Evolutionary conservation across 2,888 invertebrate species (phyloP).

Genomic region (Trachelus tabidus): DNA sequence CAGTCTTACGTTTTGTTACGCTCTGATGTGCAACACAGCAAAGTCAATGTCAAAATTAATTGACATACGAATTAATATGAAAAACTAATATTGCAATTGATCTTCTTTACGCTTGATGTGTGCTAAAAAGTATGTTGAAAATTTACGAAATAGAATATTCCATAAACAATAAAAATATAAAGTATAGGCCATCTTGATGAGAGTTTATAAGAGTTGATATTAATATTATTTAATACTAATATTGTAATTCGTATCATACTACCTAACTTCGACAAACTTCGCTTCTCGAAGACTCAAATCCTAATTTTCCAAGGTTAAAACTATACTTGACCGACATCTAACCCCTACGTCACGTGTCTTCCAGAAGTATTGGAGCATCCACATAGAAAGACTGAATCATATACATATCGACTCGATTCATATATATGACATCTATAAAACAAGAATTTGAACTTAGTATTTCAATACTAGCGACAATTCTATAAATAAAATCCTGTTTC

Average conservation of each 20-base stretch:
- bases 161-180: background rate
- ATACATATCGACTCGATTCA: background rate
- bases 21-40: constrained; percentile 25
- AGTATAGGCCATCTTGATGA: background rate
- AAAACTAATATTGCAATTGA: background rate
- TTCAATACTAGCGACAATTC: background rate
- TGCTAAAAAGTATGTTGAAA: background rate
- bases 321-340: background rate
- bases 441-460: background rate
- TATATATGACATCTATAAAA: background rate
- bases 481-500: background rate
- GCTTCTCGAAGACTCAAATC: background rate
- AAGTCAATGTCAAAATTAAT: constrained; percentile 39
- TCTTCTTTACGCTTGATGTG: background rate
- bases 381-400: background rate
- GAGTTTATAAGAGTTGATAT: background rate
- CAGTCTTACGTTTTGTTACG: constrained; percentile 42
- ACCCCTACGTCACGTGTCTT: background rate
- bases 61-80: constrained; percentile 27
- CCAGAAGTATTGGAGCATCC: background rate
- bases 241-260: background rate
- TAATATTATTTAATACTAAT: background rate
- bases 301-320: background rate
- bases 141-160: background rate
- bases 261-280: background rate